A percentile compares a stretch with the other conserved stretches of the same genome.
Evolutionary conservation across 2,113 vertebrate genomes (phyloP).

Genomic region (Cololabis saira): DNA sequence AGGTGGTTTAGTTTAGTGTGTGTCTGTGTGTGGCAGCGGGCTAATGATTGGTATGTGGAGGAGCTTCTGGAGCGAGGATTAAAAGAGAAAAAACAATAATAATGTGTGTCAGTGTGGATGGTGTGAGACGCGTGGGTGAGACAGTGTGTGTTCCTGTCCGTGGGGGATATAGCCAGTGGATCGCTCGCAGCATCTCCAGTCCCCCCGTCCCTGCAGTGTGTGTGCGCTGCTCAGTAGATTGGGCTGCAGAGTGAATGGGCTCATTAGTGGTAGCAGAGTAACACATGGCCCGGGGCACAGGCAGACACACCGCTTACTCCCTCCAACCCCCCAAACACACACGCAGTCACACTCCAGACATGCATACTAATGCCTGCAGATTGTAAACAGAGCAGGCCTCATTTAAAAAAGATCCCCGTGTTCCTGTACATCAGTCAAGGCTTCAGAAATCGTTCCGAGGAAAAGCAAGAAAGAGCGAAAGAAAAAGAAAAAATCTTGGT

Average conservation of each 20-base stretch:
- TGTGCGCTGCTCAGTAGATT: slow-evolving; percentile 56
- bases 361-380: slow-evolving; percentile 67
- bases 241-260: slow-evolving; percentile 72
- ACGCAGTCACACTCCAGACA: slow-evolving; percentile 55
- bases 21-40: slow-evolving; percentile 32
- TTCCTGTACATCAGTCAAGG: slow-evolving; percentile 42
- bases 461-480: slow-evolving; percentile 26
- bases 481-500: slow-evolving; percentile 40
- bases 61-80: slow-evolving; percentile 45
- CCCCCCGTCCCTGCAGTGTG: slow-evolving; percentile 63
- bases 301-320: slow-evolving; percentile 35
- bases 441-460: slow-evolving; percentile 34
- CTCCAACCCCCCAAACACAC: slow-evolving; percentile 24
- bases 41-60: slow-evolving; percentile 50
- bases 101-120: slow-evolving; percentile 37
- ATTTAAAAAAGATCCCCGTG: slow-evolving; percentile 63
- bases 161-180: slow-evolving; percentile 72
- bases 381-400: slow-evolving; percentile 63
- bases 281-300: slow-evolving; percentile 76
- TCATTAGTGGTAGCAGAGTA: slow-evolving; percentile 77
- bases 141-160: slow-evolving; percentile 42
- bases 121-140: slow-evolving; percentile 39
- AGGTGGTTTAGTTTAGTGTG: slow-evolving; percentile 23
- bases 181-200: slow-evolving; percentile 75
- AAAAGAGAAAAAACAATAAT: slow-evolving; percentile 10